Base-by-base conservation (phyloP, 2,797 vertebrate genomes). In the Sebastes nivosus region DNA sequence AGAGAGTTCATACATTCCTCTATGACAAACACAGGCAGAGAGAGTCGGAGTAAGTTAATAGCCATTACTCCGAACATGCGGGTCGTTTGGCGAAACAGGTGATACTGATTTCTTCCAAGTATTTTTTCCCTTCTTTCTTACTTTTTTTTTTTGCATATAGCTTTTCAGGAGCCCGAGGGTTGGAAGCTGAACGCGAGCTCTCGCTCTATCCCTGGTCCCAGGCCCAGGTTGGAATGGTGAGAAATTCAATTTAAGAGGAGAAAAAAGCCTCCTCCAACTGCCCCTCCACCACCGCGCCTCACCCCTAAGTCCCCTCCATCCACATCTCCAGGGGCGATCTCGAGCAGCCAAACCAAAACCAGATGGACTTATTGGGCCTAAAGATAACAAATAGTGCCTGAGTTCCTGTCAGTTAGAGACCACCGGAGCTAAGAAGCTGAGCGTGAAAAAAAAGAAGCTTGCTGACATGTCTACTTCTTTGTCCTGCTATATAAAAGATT, bases 271-370 rank as follows among this genome's bases (percentile, higher is more conserved):
- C 68, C 65, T 27, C 71, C 77, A 84, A 78, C 88, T 83, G 83
- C 91, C 86, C 87, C 89, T 87, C 88, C 92, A 94, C 93, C 93
- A 95, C 95, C 91, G 94, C 92, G 92, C 96, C 89, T 90, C 88
- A 84, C 80, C 88, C 86, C 68, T 82, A 87, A 92, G 90, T 91
- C 87, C 81, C 92, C 92, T 92, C 89, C 90, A 90, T 93, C 97
- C 96, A 94, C 88, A 92, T 94, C 93, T 95, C 93, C 92, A 92
- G 95, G 97, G 97, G 97, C 95, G 90, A 97, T 95, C 95, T 97
- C 66, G 92, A 96, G 95, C 94, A 97, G 96, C 97, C 96, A 96
- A 99, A 99, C 97, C 95, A 96, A 97, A 99, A 99, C 97, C 98
- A 99, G 97, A 99, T 99, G 98, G 96, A 94, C 96, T 96, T 97